Evolutionary conservation across 2,797 vertebrate species (phyloP).

Genomic region (Falco concolor): DNA sequence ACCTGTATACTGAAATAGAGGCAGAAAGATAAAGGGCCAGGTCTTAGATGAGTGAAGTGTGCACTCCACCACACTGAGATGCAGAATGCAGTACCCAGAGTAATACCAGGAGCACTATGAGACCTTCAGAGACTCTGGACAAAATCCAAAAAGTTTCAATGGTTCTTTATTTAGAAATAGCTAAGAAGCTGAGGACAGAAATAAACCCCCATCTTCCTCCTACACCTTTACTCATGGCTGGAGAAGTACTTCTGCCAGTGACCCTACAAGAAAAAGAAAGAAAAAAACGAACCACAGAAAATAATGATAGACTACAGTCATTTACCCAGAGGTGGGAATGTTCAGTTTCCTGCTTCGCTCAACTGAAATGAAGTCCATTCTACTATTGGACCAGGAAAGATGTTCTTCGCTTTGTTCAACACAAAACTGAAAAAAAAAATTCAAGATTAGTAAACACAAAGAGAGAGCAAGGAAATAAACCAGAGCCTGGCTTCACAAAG

Average conservation of each 20-base stretch:
- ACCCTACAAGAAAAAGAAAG: background rate
- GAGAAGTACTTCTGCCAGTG: background rate
- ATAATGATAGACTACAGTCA: background rate
- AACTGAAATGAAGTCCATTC: background rate
- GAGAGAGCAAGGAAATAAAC: background rate
- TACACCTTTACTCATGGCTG: background rate
- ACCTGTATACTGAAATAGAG: background rate
- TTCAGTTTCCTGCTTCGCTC: background rate
- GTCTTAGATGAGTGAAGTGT: background rate
- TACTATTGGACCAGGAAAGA: background rate
- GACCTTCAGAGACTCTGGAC: background rate
- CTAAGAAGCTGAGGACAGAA: background rate
- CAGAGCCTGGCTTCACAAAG: background rate
- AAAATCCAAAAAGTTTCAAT: background rate
- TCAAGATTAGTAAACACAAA: background rate
- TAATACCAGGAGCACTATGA: background rate
- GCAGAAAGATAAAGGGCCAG: background rate
- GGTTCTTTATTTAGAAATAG: background rate
- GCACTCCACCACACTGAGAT: background rate
- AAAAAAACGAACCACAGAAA: background rate
- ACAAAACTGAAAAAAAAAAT: background rate
- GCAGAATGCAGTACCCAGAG: background rate
- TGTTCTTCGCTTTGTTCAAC: background rate
- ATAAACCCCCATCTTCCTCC: background rate
- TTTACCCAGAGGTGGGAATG: background rate